phyloP scores from a whole-genome alignment of 2,113 vertebrate genomes.

The Myodes glareolus region DNA sequence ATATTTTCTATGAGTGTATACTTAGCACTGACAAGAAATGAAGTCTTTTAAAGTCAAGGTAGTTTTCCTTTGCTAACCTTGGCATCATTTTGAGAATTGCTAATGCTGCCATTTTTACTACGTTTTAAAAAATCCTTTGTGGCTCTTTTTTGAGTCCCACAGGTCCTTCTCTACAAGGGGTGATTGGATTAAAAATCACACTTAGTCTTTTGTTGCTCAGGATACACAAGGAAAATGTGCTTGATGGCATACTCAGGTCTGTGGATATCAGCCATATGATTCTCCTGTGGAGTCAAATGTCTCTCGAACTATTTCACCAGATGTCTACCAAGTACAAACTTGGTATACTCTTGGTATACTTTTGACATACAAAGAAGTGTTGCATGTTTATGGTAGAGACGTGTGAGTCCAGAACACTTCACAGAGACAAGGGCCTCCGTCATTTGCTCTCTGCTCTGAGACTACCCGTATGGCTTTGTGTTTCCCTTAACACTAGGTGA shows the following conservation, averaged over 20 bases:
- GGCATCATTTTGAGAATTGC: background rate
- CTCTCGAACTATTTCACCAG: too few relatives aligned
- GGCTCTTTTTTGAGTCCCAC: background rate
- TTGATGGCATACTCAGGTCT: background rate
- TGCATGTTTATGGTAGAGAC: too few relatives aligned
- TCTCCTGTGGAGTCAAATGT: background rate
- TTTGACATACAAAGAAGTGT: too few relatives aligned
- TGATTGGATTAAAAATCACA: background rate
- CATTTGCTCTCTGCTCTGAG: too few relatives aligned
- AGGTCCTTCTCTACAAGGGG: background rate
- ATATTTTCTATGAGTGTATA: too few relatives aligned
- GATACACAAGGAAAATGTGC: background rate
- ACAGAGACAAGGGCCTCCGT: too few relatives aligned
- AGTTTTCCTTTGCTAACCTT: background rate
- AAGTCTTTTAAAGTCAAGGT: background rate
- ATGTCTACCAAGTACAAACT: too few relatives aligned
- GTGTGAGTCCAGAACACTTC: too few relatives aligned
- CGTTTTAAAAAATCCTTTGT: background rate
- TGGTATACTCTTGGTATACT: too few relatives aligned
- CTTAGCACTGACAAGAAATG: background rate
- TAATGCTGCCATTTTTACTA: background rate
- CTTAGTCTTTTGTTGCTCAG: background rate
- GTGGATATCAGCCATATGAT: background rate
- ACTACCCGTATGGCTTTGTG: too few relatives aligned
- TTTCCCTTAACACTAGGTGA: too few relatives aligned